Base-by-base conservation (phyloP, 1,140 invertebrate species). In the Drosophila nasuta region DNA sequence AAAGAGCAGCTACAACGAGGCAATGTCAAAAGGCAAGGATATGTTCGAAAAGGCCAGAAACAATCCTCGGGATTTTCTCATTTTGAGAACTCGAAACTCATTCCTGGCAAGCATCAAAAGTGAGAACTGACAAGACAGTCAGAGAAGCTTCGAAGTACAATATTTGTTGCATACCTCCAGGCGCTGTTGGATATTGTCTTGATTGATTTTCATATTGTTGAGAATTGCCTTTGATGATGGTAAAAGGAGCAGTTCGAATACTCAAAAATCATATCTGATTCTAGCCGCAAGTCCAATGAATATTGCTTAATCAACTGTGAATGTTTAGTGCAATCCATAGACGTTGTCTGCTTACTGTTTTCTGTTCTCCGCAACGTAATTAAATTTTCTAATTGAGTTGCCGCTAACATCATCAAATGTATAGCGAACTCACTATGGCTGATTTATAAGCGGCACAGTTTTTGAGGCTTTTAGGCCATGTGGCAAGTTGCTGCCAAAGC, bases 381-480 rank as follows among this genome's bases (percentile, higher is more conserved):
- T 81, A 89, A 76, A 88, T 89, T 89, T 79, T 85, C 81, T 85
- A 89, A 89, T 88, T 85, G 75, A 89, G 52, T 74, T 73, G 62
- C 67, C 58, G 30, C 58, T 62, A 51, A 74, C 73, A 48, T 51
- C 60, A 46, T 45, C 49, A 35, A 56, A 62, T 43, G 25, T 13
- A 15, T 65, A 48, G 20, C 17, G 56, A 68, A 81, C 70, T 81
- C 59, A 71, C 67, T 81, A 43, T 46, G 63, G 2, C 43, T 80
- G 56, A 75, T 81, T 89, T 80, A 75, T 75, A 60, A 48, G 33
- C 56, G 10, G 45, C 64, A 48, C 43, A 54, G 28, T 66, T 49
- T 45, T 13, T 11, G 5, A 60, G 51, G 41, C 64, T 46, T 48
- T 10, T 11, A 20, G 76, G 79, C 82, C 75, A 88, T 82, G 76